Conservation (phyloP, 2,888 invertebrate genomes). For the Polydrusus tereticollis region DNA sequence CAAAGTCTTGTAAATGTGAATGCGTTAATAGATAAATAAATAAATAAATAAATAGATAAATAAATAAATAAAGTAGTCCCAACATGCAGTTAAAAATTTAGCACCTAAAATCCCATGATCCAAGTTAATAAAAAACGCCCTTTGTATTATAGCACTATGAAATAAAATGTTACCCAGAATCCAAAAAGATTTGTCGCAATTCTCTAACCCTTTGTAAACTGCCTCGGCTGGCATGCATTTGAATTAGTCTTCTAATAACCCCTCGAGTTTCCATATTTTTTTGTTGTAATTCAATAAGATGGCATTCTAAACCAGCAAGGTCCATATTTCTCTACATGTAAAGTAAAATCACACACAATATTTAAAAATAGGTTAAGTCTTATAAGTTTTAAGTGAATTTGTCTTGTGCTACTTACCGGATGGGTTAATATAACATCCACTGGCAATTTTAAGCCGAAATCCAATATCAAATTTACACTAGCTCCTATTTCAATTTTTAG, state of each 20-base stretch:
- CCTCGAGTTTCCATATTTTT: slow-evolving; percentile 78
- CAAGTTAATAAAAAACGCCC: too few species aligned
- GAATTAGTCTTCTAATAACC: slow-evolving; percentile 74
- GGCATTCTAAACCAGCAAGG: slow-evolving; percentile 73
- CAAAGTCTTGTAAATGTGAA: too few species aligned
- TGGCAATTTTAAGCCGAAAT: slow-evolving; percentile 50
- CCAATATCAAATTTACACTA: slow-evolving; percentile 49
- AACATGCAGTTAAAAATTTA: too few species aligned
- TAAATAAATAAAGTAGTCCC: too few species aligned
- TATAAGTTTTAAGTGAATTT: too few species aligned
- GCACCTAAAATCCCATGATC: too few species aligned
- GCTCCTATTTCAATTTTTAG: slow-evolving; percentile 39
- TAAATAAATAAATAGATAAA: too few species aligned
- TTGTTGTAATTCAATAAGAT: slow-evolving; percentile 75
- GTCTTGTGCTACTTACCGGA: slow-evolving; percentile 63
- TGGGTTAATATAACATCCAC: slow-evolving; percentile 65
- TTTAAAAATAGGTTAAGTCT: too few species aligned
- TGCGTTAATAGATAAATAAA: too few species aligned
- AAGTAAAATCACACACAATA: background rate
- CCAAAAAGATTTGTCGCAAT: slow-evolving; percentile 24
- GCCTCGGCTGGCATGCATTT: slow-evolving; percentile 71
- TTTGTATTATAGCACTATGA: too few species aligned
- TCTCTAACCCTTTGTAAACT: slow-evolving; percentile 66
- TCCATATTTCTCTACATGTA: slow-evolving; percentile 72
- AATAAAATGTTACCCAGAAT: slow-evolving; percentile 27